Evolutionary conservation across 2,888 invertebrate species (phyloP).

Genomic region (Andrena marginata): DNA sequence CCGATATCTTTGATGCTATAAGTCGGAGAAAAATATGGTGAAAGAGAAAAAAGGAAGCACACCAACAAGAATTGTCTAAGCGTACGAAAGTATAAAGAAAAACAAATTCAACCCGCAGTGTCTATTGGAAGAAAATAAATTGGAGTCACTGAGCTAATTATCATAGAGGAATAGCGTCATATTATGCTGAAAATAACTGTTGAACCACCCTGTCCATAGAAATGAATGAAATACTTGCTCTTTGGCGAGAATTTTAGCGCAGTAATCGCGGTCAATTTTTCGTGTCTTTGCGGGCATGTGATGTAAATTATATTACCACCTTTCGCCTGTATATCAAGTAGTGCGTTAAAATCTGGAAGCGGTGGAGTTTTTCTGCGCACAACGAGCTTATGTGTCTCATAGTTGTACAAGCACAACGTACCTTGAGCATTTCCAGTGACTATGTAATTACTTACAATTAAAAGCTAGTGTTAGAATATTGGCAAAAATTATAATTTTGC

Average conservation of each 20-base stretch:
- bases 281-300: conserved; percentile 63
- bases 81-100: too few species aligned
- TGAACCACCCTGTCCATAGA: background rate
- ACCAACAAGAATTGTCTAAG: too few species aligned
- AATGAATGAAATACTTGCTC: conserved; percentile 82
- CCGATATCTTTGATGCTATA: too few species aligned
- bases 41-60: too few species aligned
- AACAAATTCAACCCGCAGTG: too few species aligned
- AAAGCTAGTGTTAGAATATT: background rate
- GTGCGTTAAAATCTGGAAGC: conserved; percentile 61
- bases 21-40: too few species aligned
- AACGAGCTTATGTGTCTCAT: conserved; percentile 57
- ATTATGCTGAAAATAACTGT: background rate
- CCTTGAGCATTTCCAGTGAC: conserved; percentile 69
- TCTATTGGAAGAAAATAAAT: too few species aligned
- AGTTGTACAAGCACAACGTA: conserved; percentile 71
- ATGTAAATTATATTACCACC: conserved; percentile 63
- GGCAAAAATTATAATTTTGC: background rate
- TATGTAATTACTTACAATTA: conserved; percentile 69
- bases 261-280: conserved; percentile 62
- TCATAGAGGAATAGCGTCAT: too few species aligned
- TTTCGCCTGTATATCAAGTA: conserved; percentile 60
- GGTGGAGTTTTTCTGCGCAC: conserved; percentile 57
- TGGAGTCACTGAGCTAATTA: too few species aligned
- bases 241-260: conserved; percentile 87